Base-by-base conservation (phyloP, 2,113 vertebrate genomes). In the Plecotus auritus region DNA sequence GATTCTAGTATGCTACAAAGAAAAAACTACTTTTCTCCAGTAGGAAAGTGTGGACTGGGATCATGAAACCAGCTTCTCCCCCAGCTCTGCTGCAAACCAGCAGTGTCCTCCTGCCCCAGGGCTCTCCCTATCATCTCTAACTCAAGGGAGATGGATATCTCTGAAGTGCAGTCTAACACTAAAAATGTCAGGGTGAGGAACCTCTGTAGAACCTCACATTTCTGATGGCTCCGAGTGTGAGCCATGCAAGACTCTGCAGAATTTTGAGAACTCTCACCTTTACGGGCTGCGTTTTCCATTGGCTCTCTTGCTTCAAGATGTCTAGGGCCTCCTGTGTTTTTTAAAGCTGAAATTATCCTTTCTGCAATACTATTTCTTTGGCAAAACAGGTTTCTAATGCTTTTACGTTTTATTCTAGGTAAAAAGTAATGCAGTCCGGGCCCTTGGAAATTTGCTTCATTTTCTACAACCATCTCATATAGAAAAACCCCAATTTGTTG, bases 371-470 rank as follows among this genome's bases (percentile, higher is more conserved):
- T 22, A 37, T 40, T 4, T 69, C 7, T 94, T 69, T 51, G 49
- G 26, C 76, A 95, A 83, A 88, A 82, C 30, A 42, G 30, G 47
- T 92, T 86, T 70, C 93, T 81, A 42, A 96, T 54, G 30, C 45
- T 28, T 85, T 81, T 73, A 70, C 7, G 37, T 40, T 94, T 85
- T 91, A 30, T 97, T 95, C 0, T 95, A 99, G 99, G 99, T 99
- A 1, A 99, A 99, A 98, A 99, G 98, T 70, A 99, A 99, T 0
- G 99, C 99, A 0, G 99, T 99, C 51, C 99, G 99, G 56, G 99
- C 99, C 7, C 98, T 99, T 0, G 99, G 99, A n/a, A 99, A 99
- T 1, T 98, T 99, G 88, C 99, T 99, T 6, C 99, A 99, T 88
- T 99, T 99, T 98, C 98, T 99, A 78, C 99, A 99, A 14, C 98